Percentiles rank a stretch among this genome's conserved stretches.
Evolutionary conservation across 2,888 invertebrate species (phyloP).

Genomic region (Lithodes maja): DNA sequence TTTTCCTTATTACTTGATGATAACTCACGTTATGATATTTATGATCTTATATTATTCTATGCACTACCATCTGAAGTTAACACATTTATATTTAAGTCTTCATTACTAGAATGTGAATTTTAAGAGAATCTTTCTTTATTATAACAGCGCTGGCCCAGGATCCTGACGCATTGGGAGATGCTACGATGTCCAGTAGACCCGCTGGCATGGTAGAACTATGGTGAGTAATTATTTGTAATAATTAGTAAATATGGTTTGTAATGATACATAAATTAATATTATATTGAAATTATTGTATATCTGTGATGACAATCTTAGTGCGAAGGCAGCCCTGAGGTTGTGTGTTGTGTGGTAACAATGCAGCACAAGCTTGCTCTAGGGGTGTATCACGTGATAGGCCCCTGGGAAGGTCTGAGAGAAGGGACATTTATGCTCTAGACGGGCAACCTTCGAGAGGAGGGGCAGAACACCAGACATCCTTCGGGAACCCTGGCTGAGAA

Average conservation of each 20-base stretch:
- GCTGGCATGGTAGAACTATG: too few species aligned
- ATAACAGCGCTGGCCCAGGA: neutral
- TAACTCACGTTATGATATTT: neutral
- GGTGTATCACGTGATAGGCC: conserved; percentile 26
- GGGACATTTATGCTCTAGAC: conserved; percentile 52
- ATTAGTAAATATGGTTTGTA: too few species aligned
- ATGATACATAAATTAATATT: too few species aligned
- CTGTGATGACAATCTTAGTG: conserved; percentile 46
- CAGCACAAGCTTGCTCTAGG: conserved; percentile 59
- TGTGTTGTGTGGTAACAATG: conserved; percentile 33
- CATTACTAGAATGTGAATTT: neutral
- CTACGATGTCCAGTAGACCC: too few species aligned
- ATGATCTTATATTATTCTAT: neutral
- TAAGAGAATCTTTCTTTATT: neutral
- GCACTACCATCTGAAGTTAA: conserved; percentile 44
- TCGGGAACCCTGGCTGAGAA: conserved; percentile 31
- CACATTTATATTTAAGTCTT: neutral
- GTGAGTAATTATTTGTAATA: too few species aligned
- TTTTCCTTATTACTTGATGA: conserved; percentile 27
- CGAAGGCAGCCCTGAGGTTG: conserved; percentile 35
- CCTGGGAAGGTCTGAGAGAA: conserved; percentile 68
- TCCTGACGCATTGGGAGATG: neutral
- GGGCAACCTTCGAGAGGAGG: conserved; percentile 60
- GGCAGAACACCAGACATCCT: conserved; percentile 55
- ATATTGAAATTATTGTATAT: too few species aligned